Conservation (phyloP, 2,113 vertebrate genomes). For the Nyctereutes procyonoides region DNA sequence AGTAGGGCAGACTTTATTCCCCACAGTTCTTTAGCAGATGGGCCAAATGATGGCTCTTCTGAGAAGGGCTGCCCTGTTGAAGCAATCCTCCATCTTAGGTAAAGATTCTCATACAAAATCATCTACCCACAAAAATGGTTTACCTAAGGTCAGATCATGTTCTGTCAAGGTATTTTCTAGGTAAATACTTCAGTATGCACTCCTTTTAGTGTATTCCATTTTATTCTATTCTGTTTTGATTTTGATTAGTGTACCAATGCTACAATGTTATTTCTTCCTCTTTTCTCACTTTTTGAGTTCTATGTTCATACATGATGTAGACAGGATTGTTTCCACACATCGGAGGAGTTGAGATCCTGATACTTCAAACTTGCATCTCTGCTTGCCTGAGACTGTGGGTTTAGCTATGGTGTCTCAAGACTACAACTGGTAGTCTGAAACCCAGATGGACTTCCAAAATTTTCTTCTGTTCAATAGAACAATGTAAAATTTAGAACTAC, state of each 20-base stretch:
- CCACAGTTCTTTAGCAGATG: slow-evolving; percentile 77
- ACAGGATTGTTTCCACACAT: neutral
- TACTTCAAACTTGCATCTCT: neutral
- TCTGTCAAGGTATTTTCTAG: neutral
- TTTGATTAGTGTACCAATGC: neutral
- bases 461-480: neutral
- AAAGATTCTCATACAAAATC: neutral
- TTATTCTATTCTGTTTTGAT: neutral
- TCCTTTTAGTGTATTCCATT: neutral
- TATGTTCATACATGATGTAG: neutral
- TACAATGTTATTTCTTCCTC: neutral
- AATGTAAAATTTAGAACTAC: neutral
- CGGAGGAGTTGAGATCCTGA: neutral
- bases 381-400: neutral
- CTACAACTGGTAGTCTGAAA: neutral
- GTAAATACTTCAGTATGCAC: neutral
- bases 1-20: slow-evolving; percentile 80
- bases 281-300: neutral
- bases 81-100: neutral
- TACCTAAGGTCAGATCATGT: neutral
- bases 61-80: neutral
- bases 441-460: neutral
- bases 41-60: slow-evolving; percentile 55
- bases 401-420: neutral
- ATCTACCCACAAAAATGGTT: neutral